These are phyloP conservation scores for Aphrophora alni DNA, from an alignment of 2,888 invertebrate genomes.

Conservation along the genomic window DNA sequence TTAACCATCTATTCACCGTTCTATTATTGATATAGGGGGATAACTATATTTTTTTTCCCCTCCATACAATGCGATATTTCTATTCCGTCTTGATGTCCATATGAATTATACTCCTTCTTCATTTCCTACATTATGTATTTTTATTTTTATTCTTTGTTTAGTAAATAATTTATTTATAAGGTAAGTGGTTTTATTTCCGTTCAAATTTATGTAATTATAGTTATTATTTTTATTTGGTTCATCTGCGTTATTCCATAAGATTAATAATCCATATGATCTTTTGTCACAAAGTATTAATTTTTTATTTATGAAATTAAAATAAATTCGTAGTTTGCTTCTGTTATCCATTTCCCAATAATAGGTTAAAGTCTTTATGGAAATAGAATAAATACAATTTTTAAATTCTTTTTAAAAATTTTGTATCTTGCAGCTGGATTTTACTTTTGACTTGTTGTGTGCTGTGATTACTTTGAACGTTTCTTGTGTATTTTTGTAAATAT, in stretches of 20 bases:
- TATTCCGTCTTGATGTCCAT: neutral
- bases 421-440: neutral
- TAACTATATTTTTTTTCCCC: neutral
- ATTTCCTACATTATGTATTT: neutral
- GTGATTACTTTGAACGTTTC: neutral
- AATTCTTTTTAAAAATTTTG: neutral
- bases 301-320: neutral
- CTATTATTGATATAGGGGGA: neutral
- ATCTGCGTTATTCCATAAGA: neutral
- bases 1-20: neutral
- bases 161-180: neutral
- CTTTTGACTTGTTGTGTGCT: neutral
- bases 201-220: neutral
- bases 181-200: neutral
- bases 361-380: neutral
- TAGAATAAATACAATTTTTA: neutral
- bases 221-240: neutral
- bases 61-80: neutral
- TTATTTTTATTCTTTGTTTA: neutral
- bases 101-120: neutral
- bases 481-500: neutral
- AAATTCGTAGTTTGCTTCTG: no score
- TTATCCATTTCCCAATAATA: neutral
- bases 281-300: neutral
- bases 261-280: neutral